phyloP scores from a whole-genome alignment of 2,797 vertebrate genomes.

The Taeniopygia guttata region DNA sequence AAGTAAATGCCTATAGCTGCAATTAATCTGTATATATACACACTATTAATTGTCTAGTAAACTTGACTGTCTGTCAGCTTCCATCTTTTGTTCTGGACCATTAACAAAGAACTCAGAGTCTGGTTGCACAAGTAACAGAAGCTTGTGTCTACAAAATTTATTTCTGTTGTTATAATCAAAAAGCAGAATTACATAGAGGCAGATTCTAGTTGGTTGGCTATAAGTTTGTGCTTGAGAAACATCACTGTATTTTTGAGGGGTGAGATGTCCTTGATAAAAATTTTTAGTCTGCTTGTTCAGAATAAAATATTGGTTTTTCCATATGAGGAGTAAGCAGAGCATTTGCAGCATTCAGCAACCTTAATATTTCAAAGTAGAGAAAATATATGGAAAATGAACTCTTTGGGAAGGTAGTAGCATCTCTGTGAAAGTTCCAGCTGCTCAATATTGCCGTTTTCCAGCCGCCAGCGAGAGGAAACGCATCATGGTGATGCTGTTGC shows the following conservation, averaged over 20 bases:
- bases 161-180: neutral
- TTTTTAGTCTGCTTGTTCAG: neutral
- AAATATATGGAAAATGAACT: neutral
- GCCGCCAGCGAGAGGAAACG: rapidly evolving
- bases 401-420: neutral
- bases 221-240: neutral
- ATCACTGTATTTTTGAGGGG: neutral
- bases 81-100: neutral
- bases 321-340: neutral
- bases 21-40: neutral
- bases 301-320: neutral
- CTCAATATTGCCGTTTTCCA: neutral
- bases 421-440: neutral
- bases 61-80: neutral
- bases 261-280: neutral
- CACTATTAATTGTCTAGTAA: neutral
- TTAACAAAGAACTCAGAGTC: neutral
- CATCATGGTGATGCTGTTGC: rapidly evolving
- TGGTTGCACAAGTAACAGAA: neutral
- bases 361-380: neutral
- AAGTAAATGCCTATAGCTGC: neutral
- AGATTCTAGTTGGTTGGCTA: neutral
- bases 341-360: neutral
- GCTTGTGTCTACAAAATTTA: neutral
- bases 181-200: neutral